Base-by-base conservation (phyloP, 53 echinoderm and acorn worm genomes). In the Arbacia lixula region DNA sequence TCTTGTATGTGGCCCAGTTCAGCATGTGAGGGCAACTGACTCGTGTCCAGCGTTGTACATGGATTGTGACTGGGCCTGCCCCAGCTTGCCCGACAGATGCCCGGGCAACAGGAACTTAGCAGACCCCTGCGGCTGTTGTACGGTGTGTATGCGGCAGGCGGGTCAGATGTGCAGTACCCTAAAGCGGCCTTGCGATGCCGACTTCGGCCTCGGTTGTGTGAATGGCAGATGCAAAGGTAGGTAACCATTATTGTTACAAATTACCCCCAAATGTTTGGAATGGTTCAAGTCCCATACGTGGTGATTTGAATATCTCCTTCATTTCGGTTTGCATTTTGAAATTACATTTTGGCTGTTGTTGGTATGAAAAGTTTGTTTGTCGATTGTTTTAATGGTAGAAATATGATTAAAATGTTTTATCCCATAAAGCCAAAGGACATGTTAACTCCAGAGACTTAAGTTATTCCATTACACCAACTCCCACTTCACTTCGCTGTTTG, bases 71-170 rank as follows among this genome's bases (percentile, higher is more conserved):
- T 95, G 95, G 95, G 60, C 71, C 29, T 95, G 95, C 61, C 93
- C 93, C 1, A 72, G 67, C 54, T 72, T 91, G 27, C 86, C 91
- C 29, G 85, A 88, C 19, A 52, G 57, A 24, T 96, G 96, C 65
- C 83, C 90, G 29, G 95, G 95, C 6, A 75, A 84, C 2, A 64
- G 93, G 30, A 78, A 66, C 11, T 78, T 89, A 2, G 81, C 86
- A 39, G 96, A 87, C 73, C 93, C 91, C 11, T 96, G 93, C 33
- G 86, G 84, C 12, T 93, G 93, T 66, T 96, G 96, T 74, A 91
- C 91, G 6, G 85, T 96, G 28, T 96, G 96, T 77, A 82, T 91
- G 67, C 71, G 91, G 9, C 93, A 96, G 75, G 88, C 91, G 40
- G 93, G 93, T 6, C 91, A 96, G 37, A 69, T 83, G 69, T 96